Conservation (phyloP, 1,140 invertebrate species). For the Drosophila simulans region DNA sequence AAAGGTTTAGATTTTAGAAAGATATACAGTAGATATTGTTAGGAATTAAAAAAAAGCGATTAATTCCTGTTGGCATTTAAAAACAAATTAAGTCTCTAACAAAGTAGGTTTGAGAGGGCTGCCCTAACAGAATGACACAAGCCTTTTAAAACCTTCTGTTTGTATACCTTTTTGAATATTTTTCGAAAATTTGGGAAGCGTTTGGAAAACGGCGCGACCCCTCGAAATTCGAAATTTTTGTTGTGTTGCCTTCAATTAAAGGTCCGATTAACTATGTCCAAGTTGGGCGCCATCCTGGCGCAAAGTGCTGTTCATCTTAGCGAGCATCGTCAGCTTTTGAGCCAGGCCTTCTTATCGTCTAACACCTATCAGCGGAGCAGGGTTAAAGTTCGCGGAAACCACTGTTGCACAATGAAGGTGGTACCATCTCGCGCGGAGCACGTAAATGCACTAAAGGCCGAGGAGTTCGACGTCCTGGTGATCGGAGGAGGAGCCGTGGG, state of each 20-base stretch:
- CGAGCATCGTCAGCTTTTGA: constrained; percentile 2
- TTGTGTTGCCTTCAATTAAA: not conserved
- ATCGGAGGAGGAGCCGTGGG: constrained; percentile 98
- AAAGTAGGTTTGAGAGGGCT: constrained; percentile 10
- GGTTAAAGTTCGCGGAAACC: constrained; percentile 3
- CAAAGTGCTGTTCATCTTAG: not conserved
- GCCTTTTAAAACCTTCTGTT: not conserved
- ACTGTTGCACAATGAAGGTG: constrained; percentile 5
- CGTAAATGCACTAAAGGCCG: constrained; percentile 24
- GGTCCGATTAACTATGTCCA: constrained; percentile 19
- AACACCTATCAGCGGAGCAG: not conserved
- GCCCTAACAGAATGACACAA: not conserved
- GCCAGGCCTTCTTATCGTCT: not conserved
- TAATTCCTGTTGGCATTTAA: too few species aligned
- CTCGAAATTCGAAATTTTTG: constrained; percentile 42
- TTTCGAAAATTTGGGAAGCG: not conserved
- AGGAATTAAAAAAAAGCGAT: too few species aligned
- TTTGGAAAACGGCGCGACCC: constrained; percentile 4
- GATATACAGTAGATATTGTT: too few species aligned
- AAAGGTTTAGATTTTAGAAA: not conserved
- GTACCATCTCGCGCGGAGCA: constrained; percentile 52
- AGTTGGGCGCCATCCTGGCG: constrained; percentile 5
- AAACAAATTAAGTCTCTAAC: not conserved
- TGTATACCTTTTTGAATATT: not conserved
- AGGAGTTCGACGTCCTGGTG: constrained; percentile 95